A percentile compares a stretch with the other conserved stretches of the same genome.
phyloP scores from a whole-genome alignment of 2,113 vertebrate genomes.

The Alaudala cheleensis region DNA sequence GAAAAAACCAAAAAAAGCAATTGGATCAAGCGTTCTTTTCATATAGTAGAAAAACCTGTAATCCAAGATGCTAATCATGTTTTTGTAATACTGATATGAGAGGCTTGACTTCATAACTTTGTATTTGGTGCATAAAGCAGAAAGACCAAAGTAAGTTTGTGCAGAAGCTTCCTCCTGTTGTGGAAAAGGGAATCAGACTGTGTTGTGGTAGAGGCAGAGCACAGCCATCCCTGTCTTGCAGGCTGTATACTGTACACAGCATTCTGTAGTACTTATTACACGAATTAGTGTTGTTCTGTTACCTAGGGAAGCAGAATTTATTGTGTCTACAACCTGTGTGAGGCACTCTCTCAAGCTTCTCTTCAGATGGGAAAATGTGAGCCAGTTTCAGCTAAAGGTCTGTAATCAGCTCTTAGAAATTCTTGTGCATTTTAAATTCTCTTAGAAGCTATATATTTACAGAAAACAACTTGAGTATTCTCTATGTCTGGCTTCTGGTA shows the following conservation, averaged over 20 bases:
- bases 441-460: background rate
- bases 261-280: background rate
- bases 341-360: background rate
- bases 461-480: background rate
- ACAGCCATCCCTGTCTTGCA: background rate
- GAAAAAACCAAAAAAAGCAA: background rate
- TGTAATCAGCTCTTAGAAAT: background rate
- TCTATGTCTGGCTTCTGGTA: background rate
- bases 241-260: background rate
- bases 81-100: background rate
- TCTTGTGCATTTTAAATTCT: background rate
- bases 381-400: background rate
- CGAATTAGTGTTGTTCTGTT: background rate
- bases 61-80: background rate
- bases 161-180: background rate
- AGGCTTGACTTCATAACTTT: background rate
- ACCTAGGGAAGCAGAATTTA: background rate
- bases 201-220: background rate
- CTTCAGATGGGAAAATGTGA: background rate
- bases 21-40: background rate
- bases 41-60: background rate
- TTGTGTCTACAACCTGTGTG: accelerated
- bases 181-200: background rate
- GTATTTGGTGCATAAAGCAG: background rate
- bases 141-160: background rate